These are phyloP conservation scores for Sminthurides aquaticus DNA, from an alignment of 2,888 invertebrate species.

Conservation along the genomic window DNA sequence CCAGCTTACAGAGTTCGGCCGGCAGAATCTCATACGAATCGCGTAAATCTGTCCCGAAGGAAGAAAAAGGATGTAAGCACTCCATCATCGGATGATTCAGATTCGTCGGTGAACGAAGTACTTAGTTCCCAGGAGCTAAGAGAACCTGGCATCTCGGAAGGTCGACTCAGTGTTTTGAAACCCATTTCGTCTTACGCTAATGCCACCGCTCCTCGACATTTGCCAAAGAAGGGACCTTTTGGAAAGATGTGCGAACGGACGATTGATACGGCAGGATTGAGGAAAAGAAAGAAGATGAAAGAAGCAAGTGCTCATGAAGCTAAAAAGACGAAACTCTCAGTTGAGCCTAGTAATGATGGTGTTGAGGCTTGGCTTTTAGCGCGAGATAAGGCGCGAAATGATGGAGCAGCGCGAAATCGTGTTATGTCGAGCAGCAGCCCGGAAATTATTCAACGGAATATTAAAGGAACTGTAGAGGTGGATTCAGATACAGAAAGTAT, in stretches of 20 bases:
- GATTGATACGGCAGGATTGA: not conserved
- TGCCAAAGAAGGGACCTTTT: not conserved
- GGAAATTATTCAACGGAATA: not conserved
- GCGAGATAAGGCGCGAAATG: not conserved
- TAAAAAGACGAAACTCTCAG: not conserved
- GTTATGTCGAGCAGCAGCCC: not conserved
- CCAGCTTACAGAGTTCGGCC: conserved; percentile 9
- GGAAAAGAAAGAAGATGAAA: not conserved
- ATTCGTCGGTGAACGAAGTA: not conserved
- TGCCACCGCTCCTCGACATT: not conserved
- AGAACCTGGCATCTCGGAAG: not conserved
- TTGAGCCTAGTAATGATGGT: not conserved
- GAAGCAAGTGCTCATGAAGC: not conserved
- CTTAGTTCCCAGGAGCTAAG: not conserved
- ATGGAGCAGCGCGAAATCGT: not conserved
- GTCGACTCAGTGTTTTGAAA: not conserved
- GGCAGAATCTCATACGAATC: not conserved
- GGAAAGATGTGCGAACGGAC: not conserved
- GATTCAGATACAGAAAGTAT: not conserved
- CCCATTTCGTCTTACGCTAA: not conserved
- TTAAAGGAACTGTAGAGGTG: not conserved
- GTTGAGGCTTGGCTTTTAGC: not conserved
- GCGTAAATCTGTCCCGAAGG: not conserved
- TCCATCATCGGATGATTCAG: not conserved
- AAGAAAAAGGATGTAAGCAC: no score